Conservation (phyloP, 2,113 vertebrate species). For the Scalopus aquaticus region DNA sequence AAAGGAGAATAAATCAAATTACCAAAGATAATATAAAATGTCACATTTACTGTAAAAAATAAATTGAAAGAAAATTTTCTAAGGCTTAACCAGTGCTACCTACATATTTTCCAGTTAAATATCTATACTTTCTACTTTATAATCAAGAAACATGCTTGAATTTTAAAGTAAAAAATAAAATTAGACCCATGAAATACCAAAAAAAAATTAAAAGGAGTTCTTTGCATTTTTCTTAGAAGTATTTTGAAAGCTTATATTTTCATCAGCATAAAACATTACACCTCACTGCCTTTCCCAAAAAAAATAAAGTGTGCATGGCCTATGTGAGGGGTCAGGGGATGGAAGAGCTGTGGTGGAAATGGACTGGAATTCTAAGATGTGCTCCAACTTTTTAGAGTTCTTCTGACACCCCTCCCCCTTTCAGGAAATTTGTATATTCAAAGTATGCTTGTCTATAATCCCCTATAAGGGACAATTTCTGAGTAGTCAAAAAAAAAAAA, state of each 20-base stretch:
- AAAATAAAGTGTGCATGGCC: neutral
- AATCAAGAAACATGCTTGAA: too few relatives aligned
- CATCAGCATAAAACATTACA: neutral
- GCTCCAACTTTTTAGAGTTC: neutral
- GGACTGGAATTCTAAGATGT: neutral
- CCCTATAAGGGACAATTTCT: neutral
- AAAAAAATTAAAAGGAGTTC: too few relatives aligned
- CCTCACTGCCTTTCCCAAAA: fast-evolving
- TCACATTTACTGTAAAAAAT: too few relatives aligned
- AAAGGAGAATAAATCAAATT: neutral
- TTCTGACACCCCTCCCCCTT: neutral
- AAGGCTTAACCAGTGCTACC: too few relatives aligned
- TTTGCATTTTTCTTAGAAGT: too few relatives aligned
- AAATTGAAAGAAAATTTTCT: too few relatives aligned
- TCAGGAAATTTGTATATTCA: neutral
- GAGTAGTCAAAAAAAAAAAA: neutral
- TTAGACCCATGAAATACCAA: too few relatives aligned
- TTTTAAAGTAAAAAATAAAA: too few relatives aligned
- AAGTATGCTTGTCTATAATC: neutral
- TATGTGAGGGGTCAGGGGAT: too few relatives aligned
- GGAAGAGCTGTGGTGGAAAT: neutral
- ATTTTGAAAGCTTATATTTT: neutral
- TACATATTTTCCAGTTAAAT: too few relatives aligned
- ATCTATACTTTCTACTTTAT: too few relatives aligned
- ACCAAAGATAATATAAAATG: neutral